Evolutionary conservation across 2,888 invertebrate species (phyloP).

Genomic region (Glaucopsyche alexis): DNA sequence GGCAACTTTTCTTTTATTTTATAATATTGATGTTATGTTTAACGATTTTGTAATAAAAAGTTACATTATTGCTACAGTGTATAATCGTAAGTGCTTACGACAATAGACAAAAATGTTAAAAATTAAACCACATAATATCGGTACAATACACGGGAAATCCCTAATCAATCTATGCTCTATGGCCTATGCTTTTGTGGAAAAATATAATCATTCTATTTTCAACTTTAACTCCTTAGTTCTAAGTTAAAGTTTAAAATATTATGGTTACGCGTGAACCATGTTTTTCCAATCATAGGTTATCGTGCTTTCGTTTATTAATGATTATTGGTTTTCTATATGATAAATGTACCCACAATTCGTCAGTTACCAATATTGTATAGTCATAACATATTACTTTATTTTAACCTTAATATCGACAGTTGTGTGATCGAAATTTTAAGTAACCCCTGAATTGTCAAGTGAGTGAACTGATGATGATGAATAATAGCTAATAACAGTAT

Average conservation of each 20-base stretch:
- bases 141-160: background rate
- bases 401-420: background rate
- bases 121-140: background rate
- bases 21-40: background rate
- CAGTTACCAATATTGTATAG: background rate
- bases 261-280: background rate
- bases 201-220: too few species aligned
- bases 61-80: background rate
- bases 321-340: background rate
- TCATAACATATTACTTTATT: background rate
- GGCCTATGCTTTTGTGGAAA: background rate
- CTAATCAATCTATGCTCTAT: background rate
- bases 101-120: background rate
- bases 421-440: too few species aligned
- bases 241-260: background rate
- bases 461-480: too few species aligned
- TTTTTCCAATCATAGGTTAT: slow-evolving; percentile 1
- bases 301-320: background rate
- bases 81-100: background rate
- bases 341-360: background rate
- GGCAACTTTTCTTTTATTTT: background rate
- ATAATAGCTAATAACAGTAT: too few species aligned
- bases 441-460: too few species aligned
- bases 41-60: background rate
- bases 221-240: too few species aligned